A percentile compares a stretch with the other conserved stretches of the same genome.
Evolutionary conservation across 2,797 vertebrate species (phyloP).

Genomic region (Gobionotothen gibberifrons): DNA sequence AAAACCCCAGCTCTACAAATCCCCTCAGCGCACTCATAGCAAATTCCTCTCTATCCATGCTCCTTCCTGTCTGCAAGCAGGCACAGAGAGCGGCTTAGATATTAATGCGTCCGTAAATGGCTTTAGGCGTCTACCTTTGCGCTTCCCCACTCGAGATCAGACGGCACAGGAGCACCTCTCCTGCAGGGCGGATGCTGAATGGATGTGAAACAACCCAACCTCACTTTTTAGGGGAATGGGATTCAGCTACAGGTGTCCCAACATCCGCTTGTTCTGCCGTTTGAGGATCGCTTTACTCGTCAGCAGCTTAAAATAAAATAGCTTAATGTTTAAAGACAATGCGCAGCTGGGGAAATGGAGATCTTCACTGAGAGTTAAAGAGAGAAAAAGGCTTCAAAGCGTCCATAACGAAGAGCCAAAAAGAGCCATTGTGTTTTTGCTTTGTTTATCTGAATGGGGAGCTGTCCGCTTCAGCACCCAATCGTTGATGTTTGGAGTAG

Average conservation of each 20-base stretch:
- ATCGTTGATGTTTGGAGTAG: conserved; percentile 68
- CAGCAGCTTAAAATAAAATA: conserved; percentile 33
- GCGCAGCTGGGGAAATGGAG: neutral
- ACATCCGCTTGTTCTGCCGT: conserved; percentile 34
- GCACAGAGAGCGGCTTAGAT: conserved; percentile 75
- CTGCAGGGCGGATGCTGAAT: conserved; percentile 28
- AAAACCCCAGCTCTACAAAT: conserved; percentile 69
- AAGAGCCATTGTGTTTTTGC: conserved; percentile 18
- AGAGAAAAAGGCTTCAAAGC: neutral
- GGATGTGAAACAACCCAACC: conserved; percentile 36
- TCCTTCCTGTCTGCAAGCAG: conserved; percentile 67
- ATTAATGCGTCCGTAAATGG: conserved; percentile 81
- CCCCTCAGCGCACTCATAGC: conserved; percentile 69
- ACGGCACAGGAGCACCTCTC: conserved; percentile 43
- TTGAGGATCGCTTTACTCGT: neutral
- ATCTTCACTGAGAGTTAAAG: conserved; percentile 2
- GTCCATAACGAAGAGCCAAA: neutral
- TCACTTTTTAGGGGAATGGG: neutral
- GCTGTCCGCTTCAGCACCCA: conserved; percentile 65
- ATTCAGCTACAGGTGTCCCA: conserved; percentile 74
- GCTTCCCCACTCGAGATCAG: conserved; percentile 68
- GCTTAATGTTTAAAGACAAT: conserved; percentile 14
- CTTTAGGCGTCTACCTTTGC: conserved; percentile 69
- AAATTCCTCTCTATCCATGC: conserved; percentile 82
- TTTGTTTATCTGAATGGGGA: conserved; percentile 40